phyloP scores from a whole-genome alignment of 2,113 vertebrate species.

The Pimephales promelas region DNA sequence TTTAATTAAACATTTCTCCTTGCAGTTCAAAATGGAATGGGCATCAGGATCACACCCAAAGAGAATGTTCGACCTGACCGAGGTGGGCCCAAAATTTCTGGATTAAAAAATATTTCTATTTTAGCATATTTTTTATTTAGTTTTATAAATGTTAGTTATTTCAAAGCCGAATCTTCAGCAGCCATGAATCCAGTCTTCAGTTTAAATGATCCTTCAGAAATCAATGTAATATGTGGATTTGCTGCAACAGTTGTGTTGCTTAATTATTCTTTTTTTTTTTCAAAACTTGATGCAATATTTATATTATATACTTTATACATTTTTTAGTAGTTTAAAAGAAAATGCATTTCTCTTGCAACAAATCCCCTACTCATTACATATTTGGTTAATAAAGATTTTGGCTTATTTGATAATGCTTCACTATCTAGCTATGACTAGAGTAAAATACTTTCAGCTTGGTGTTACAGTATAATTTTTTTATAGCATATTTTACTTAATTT shows the following conservation, averaged over 20 bases:
- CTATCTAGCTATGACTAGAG: not conserved
- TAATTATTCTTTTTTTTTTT: too few species aligned
- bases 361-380: not conserved
- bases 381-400: not conserved
- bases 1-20: slow-evolving; percentile 50
- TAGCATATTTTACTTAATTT: not conserved
- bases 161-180: not conserved
- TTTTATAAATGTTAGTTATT: not conserved
- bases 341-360: not conserved
- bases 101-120: not conserved
- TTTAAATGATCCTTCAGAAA: not conserved
- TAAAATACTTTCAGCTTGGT: not conserved
- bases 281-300: too few species aligned
- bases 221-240: not conserved
- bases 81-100: slow-evolving; percentile 73
- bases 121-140: not conserved
- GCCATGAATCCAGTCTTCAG: not conserved
- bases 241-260: too few species aligned
- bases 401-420: not conserved
- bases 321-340: not conserved
- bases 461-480: not conserved
- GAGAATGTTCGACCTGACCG: slow-evolving; percentile 90
- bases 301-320: not conserved
- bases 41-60: slow-evolving; percentile 90
- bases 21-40: slow-evolving; percentile 93